Percentiles rank a stretch among this genome's conserved stretches.
Evolutionary conservation across 2,888 invertebrate genomes (phyloP).

Genomic region (Xylota segnis): DNA sequence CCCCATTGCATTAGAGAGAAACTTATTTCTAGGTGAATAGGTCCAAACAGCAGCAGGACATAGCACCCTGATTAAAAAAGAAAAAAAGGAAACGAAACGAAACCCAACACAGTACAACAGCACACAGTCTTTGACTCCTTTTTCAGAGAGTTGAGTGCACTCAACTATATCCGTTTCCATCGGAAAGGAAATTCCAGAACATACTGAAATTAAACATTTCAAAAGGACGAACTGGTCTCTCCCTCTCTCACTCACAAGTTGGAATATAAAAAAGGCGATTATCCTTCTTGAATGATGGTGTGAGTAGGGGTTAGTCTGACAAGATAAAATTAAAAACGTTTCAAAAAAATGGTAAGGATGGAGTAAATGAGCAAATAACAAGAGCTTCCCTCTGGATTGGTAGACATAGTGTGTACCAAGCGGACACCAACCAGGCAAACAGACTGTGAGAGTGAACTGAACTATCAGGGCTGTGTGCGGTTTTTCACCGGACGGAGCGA

Average conservation of each 20-base stretch:
- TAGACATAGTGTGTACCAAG: conserved; percentile 13
- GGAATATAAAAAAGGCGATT: conserved; percentile 30
- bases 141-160: conserved; percentile 64
- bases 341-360: conserved; percentile 8
- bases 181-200: conserved; percentile 9
- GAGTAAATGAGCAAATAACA: conserved; percentile 20
- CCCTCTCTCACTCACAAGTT: neutral
- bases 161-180: conserved; percentile 52
- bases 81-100: conserved; percentile 2
- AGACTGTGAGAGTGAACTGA: neutral
- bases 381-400: neutral
- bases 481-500: neutral
- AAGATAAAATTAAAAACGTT: conserved; percentile 66
- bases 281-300: conserved; percentile 6
- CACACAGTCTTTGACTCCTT: conserved; percentile 42
- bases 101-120: conserved; percentile 1
- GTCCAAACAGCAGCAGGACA: conserved; percentile 58
- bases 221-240: conserved; percentile 22
- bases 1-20: conserved; percentile 26
- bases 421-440: neutral
- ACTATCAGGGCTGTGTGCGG: neutral
- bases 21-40: conserved; percentile 67
- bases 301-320: conserved; percentile 30
- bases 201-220: conserved; percentile 60
- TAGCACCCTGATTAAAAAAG: conserved; percentile 47